Evolutionary conservation across 1,140 invertebrate genomes (phyloP), one percentile per base, ranked within the genome.

Genomic region (Gryon sp.): DNA sequence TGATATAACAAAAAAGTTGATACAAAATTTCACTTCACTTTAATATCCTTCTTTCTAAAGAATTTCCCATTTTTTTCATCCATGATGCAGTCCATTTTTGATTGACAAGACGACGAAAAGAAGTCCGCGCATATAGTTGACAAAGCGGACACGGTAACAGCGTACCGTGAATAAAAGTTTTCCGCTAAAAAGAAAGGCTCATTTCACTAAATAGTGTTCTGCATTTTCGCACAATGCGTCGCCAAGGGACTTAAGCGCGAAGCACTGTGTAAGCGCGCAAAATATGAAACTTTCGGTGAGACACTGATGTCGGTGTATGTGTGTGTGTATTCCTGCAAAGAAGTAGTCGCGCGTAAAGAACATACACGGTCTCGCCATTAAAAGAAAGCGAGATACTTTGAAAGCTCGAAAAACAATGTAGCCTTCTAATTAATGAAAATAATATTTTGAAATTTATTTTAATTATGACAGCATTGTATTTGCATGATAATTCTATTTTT

Each of bases 161-260:
- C 16, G 16, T 14, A 22, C 14, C 19, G 12, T 36, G 48, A 57
- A 32, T 50, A 53, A 55, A 15, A 20, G 32, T 57, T 55, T 38
- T 45, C 36, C 32, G 19, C 24, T 26, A 48, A 43, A 57, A 68
- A 68, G 32, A 68, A 50, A 32, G 48, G 52, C 40, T 55, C 40
- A 24, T 18, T 59, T 68, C 24, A 16, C 41, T 38, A 57, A 57
- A 68, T 55, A 26, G 48, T 15, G 14, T 66, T 53, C 38, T 43
- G 9, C 18, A 43, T 24, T 30, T 19, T 45, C 62, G 48, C 52
- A 50, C 45, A 59, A 59, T 68, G 45, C 45, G 36, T 46, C 38
- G 30, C 34, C 63, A 11, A 48, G 63, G 38, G 38, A 46, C 30
- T 68, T 12, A 20, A 57, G 41, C 15, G 41, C 26, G 16, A 65